Conservation (phyloP, 1,140 invertebrate genomes). For the Oryctes rhinoceros region DNA sequence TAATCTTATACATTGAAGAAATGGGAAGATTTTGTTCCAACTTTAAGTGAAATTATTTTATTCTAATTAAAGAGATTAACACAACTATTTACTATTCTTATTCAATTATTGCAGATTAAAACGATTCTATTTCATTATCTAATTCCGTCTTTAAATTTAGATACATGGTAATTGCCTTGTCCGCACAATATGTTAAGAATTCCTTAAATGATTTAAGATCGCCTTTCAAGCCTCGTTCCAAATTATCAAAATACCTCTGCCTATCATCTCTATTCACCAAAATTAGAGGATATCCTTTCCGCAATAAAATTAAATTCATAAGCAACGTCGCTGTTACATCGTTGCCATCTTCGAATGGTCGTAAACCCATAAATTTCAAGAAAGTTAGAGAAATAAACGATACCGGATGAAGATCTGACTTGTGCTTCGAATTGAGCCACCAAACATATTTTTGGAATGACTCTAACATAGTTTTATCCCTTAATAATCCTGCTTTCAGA, state of each 20-base stretch:
- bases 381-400: neutral
- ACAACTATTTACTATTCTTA: neutral
- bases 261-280: neutral
- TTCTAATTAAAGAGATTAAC: neutral
- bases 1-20: no score
- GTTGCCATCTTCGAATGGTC: constrained; percentile 25
- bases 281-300: constrained; percentile 34
- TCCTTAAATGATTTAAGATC: neutral
- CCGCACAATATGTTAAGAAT: constrained; percentile 2
- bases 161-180: neutral
- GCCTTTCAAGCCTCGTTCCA: neutral
- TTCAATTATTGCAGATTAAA: neutral
- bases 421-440: constrained; percentile 27
- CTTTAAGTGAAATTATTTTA: no score
- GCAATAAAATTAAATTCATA: constrained; percentile 32
- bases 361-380: constrained; percentile 1
- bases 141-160: neutral
- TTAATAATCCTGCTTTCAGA: neutral
- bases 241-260: constrained; percentile 2
- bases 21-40: neutral
- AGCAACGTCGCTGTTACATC: neutral
- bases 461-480: neutral
- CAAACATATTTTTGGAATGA: neutral
- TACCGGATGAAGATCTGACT: neutral
- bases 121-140: constrained; percentile 7